A percentile compares a stretch with the other conserved stretches of the same genome.
Conservation (phyloP, 2,888 invertebrate genomes). For the Mythimna pallens region DNA sequence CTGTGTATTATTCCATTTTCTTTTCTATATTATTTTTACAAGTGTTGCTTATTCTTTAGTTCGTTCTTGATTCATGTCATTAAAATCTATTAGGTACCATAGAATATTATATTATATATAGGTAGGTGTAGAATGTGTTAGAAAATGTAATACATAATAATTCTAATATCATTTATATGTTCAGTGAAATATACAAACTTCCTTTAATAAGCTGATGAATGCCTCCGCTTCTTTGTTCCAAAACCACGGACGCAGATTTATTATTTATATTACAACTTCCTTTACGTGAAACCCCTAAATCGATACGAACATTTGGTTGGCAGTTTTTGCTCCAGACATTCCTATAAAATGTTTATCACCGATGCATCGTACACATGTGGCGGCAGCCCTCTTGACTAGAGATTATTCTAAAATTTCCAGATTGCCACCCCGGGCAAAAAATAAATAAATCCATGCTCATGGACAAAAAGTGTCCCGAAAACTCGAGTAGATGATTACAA, state of each 20-base stretch:
- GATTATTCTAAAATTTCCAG: constrained; percentile 90
- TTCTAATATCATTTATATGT: neutral
- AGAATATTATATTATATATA: no score
- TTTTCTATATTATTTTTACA: no score
- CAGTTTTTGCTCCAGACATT: constrained; percentile 88
- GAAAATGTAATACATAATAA: neutral
- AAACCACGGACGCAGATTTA: constrained; percentile 69
- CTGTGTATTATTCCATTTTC: neutral
- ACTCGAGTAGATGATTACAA: constrained; percentile 83
- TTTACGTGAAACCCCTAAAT: constrained; percentile 81
- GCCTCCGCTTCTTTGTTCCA: constrained; percentile 41
- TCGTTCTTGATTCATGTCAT: neutral
- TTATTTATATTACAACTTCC: constrained; percentile 88
- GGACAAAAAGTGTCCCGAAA: constrained; percentile 87
- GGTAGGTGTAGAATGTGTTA: neutral
- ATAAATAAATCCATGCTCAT: constrained; percentile 87
- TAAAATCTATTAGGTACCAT: neutral
- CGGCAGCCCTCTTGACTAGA: constrained; percentile 83
- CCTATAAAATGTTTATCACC: constrained; percentile 91
- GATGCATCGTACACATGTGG: constrained; percentile 85
- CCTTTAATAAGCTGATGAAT: constrained; percentile 37
- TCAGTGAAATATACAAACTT: constrained; percentile 20
- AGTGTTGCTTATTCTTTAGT: neutral
- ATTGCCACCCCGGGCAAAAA: constrained; percentile 90
- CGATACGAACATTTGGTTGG: constrained; percentile 87